These are phyloP conservation scores for Calcarius lapponicus DNA, from an alignment of 2,797 vertebrate species.

Conservation along the genomic window DNA sequence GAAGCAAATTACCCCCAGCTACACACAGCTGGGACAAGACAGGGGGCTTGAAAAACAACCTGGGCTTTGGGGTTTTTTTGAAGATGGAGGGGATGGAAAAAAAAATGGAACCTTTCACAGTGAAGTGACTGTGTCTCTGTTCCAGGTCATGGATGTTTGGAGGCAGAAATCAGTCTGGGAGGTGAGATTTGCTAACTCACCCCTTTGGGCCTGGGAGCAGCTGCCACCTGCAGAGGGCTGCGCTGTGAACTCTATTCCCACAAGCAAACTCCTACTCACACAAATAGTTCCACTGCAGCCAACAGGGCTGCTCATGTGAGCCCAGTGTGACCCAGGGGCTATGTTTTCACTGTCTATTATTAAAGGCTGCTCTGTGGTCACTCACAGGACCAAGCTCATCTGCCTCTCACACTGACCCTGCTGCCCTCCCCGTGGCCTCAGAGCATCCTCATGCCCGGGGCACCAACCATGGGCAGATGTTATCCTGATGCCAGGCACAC, in stretches of 20 bases:
- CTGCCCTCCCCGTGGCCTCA: neutral
- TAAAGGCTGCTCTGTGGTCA: neutral
- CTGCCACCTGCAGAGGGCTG: slow-evolving; percentile 1
- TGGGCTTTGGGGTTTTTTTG: rapidly evolving
- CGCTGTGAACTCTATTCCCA: neutral
- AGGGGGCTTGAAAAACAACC: neutral
- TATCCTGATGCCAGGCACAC: neutral
- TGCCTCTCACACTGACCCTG: neutral
- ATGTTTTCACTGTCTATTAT: neutral
- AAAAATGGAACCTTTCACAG: neutral
- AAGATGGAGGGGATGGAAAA: neutral
- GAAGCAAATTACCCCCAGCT: neutral
- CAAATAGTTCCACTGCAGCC: neutral
- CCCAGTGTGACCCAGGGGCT: neutral
- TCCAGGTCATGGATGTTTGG: neutral
- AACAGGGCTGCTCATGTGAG: neutral
- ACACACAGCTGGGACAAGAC: neutral
- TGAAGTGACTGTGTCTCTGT: neutral
- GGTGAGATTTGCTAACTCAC: neutral
- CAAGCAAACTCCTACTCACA: neutral
- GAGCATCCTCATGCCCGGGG: neutral
- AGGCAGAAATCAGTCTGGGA: neutral
- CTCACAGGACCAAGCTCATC: neutral
- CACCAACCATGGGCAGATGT: neutral
- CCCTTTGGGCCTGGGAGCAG: neutral